A percentile compares a stretch with the other conserved stretches of the same genome.
Conservation (phyloP, 2,888 invertebrate genomes). For the Mimachlamys varia region DNA sequence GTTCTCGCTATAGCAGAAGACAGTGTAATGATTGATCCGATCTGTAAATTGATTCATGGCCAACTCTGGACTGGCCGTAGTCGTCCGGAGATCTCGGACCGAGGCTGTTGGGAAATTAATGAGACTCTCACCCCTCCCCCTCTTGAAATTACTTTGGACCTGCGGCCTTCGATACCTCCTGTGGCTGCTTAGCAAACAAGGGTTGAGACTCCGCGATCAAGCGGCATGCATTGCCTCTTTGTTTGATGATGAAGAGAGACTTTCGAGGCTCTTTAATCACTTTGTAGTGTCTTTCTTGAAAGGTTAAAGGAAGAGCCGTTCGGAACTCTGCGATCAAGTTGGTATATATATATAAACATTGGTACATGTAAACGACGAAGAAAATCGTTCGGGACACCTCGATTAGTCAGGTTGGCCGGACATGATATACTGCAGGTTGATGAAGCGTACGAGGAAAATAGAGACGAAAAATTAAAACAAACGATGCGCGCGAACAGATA, state of each 20-base stretch:
- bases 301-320: background rate
- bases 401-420: background rate
- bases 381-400: background rate
- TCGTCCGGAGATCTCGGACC: background rate
- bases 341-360: background rate
- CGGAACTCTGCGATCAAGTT: background rate
- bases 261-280: background rate
- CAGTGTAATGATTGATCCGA: background rate
- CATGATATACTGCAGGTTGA: background rate
- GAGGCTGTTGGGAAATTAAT: slow-evolving; percentile 27
- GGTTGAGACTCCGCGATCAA: background rate
- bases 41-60: slow-evolving; percentile 7
- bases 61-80: background rate
- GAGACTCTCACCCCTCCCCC: background rate
- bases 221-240: background rate
- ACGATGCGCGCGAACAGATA: background rate
- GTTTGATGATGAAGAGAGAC: background rate
- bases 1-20: background rate
- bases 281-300: background rate
- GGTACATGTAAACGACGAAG: background rate
- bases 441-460: background rate
- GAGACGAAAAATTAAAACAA: background rate
- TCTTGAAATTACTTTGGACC: background rate
- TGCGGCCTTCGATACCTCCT: background rate
- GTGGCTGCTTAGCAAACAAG: background rate